Evolutionary conservation across 1,140 invertebrate genomes (phyloP).

Genomic region (Drosophila bipectinata): DNA sequence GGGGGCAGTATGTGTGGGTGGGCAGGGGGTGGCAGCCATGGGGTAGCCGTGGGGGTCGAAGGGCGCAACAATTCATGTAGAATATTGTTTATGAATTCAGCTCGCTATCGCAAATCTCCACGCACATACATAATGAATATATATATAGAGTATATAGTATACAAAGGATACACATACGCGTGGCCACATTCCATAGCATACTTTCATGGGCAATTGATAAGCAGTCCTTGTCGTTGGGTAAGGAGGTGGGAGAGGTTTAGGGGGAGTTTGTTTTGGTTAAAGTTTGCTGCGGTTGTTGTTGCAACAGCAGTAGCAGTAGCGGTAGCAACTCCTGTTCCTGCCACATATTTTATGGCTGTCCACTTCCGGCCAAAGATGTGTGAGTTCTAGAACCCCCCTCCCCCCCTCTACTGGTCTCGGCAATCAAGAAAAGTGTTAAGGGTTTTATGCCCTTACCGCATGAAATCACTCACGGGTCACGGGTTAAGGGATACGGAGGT

Average conservation of each 20-base stretch:
- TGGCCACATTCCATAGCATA: constrained; percentile 35
- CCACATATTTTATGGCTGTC: constrained; percentile 64
- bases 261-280: constrained; percentile 63
- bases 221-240: constrained; percentile 32
- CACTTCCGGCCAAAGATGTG: constrained; percentile 43
- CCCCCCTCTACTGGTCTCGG: not conserved
- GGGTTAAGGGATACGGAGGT: not conserved
- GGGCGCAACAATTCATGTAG: constrained; percentile 64
- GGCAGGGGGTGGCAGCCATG: constrained; percentile 1
- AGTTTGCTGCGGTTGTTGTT: constrained; percentile 40
- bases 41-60: constrained; percentile 14
- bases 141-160: not conserved
- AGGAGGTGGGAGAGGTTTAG: constrained; percentile 2
- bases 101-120: constrained; percentile 59
- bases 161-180: constrained; percentile 5
- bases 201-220: constrained; percentile 62
- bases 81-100: constrained; percentile 70
- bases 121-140: constrained; percentile 10
- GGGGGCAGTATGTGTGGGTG: not conserved
- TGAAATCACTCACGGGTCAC: constrained; percentile 44
- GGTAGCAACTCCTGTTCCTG: constrained; percentile 6
- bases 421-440: constrained; percentile 65
- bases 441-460: constrained; percentile 49
- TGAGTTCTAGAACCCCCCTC: not conserved
- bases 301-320: constrained; percentile 6